Percentiles rank a stretch among this genome's conserved stretches.
These are phyloP conservation scores for Danaus melanippus DNA, from an alignment of 1,140 invertebrate genomes.

Conservation along the genomic window DNA sequence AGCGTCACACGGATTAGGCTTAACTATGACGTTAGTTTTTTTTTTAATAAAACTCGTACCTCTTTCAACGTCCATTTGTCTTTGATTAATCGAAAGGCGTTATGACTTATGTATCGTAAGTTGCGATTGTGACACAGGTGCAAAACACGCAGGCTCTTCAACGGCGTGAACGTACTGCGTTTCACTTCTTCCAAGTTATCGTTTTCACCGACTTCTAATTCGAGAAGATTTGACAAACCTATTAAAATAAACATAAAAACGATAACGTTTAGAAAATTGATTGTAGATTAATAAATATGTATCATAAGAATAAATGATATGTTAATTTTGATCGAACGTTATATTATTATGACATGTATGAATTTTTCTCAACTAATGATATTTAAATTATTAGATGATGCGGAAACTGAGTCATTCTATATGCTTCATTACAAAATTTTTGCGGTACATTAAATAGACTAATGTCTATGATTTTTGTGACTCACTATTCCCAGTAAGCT, in stretches of 20 bases:
- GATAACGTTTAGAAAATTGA: too few species aligned
- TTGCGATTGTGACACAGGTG: slow-evolving; percentile 68
- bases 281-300: too few species aligned
- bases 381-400: neutral
- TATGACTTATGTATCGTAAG: slow-evolving; percentile 67
- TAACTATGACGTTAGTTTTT: slow-evolving; percentile 3
- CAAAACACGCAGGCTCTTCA: slow-evolving; percentile 68
- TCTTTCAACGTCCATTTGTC: slow-evolving; percentile 68
- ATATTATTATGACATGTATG: neutral
- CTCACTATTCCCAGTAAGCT: too few species aligned
- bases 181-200: slow-evolving; percentile 69
- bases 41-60: slow-evolving; percentile 42
- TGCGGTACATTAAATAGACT: too few species aligned
- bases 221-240: slow-evolving; percentile 70
- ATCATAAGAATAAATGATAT: too few species aligned
- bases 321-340: too few species aligned
- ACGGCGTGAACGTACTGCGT: slow-evolving; percentile 66
- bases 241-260: too few species aligned
- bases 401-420: too few species aligned
- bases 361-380: slow-evolving; percentile 11
- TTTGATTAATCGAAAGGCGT: slow-evolving; percentile 69
- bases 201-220: slow-evolving; percentile 73
- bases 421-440: too few species aligned
- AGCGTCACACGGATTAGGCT: too few species aligned
- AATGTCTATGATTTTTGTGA: too few species aligned